These are phyloP conservation scores for Neuroscelio doddi DNA, from an alignment of 2,888 invertebrate species.

Conservation along the genomic window DNA sequence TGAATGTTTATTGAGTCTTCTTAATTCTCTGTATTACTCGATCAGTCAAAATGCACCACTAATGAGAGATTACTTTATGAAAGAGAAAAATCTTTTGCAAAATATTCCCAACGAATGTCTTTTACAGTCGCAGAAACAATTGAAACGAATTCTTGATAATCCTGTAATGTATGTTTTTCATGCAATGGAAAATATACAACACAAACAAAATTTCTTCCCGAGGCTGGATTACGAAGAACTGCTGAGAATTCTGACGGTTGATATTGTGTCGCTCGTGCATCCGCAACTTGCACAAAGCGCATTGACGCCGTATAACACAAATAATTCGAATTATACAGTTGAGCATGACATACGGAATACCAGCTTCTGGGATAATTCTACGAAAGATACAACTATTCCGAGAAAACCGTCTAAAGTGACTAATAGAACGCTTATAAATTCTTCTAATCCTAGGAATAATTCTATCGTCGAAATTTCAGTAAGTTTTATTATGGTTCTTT, in stretches of 20 bases:
- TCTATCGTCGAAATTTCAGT: conserved; percentile 67
- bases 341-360: conserved; percentile 5
- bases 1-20: conserved; percentile 77
- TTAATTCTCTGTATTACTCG: conserved; percentile 77
- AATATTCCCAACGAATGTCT: conserved; percentile 79
- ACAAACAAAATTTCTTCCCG: conserved; percentile 79
- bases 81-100: conserved; percentile 82
- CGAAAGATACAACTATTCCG: conserved; percentile 30
- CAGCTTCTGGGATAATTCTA: conserved; percentile 57
- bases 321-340: background rate
- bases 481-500: conserved; percentile 24
- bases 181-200: conserved; percentile 80
- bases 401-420: conserved; percentile 47
- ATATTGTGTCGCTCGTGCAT: conserved; percentile 68
- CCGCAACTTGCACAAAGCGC: conserved; percentile 36
- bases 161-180: conserved; percentile 81
- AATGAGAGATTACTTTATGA: conserved; percentile 83
- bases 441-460: conserved; percentile 56
- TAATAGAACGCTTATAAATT: conserved; percentile 57
- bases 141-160: conserved; percentile 81
- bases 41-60: conserved; percentile 75
- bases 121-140: conserved; percentile 77
- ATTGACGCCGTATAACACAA: conserved; percentile 10
- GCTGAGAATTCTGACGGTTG: conserved; percentile 76
- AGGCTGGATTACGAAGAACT: conserved; percentile 76